Base-by-base conservation (phyloP, 2,797 vertebrate genomes). In the Chloroceryle amazona region DNA sequence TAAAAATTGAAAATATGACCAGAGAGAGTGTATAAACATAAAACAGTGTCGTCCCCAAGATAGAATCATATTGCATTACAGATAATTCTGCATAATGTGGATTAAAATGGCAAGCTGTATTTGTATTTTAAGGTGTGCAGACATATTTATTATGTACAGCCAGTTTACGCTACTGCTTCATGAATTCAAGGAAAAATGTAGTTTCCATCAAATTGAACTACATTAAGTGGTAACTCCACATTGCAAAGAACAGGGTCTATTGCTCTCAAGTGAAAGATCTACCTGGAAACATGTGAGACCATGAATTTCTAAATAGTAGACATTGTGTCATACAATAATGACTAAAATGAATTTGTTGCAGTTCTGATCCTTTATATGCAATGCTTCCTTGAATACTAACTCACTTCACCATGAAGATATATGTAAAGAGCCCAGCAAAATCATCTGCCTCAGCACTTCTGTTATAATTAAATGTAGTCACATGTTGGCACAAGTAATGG, bases 401-500 rank as follows among this genome's bases (percentile, higher is more conserved):
- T 87, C 9, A 23, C 62, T 92, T 79, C 44, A 4, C 66, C 72
- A n/a, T 52, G 86, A 86, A 81, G 54, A 60, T 62, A 44, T 49
- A 86, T 54, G 55, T 49, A 87, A 92, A 88, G 47, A 57, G 41
- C 17, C n/a, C 72, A 54, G 66, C 3, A 28, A 70, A 87, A 81
- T 21, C 76, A 73, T 39, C 46, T 73, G 84, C 79, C 82, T 90
- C 82, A 37, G 86, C 71, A 87, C 52, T 94, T 89, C 67, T 46
- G 46, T 47, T 57, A 44, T 75, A 83, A 90, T 91, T 75, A 89
- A 86, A 85, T 39, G 37, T 41, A 84, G 87, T 90, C 21, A 57
- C 79, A 78, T 14, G 47, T 79, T 87, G 92, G 91, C 82, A 83
- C 78, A 79, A 86, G 78, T 84, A 90, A 96, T 92, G 95, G 80